Evolutionary conservation across 2,113 vertebrate genomes (phyloP).

Genomic region (Ictalurus punctatus): DNA sequence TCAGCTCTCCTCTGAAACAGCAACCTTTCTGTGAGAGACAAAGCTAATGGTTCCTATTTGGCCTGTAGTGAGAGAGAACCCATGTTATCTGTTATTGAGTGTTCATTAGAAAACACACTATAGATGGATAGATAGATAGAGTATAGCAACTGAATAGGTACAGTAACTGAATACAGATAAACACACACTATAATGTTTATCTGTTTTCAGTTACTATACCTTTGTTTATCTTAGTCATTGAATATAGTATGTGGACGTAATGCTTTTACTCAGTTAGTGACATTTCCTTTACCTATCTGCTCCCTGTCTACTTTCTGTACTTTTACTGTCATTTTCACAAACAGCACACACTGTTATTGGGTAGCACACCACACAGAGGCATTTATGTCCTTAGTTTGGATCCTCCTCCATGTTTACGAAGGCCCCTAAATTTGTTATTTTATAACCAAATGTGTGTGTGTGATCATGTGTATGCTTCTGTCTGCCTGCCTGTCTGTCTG

Average conservation of each 20-base stretch:
- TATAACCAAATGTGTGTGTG: not conserved
- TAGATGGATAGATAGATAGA: too few species aligned
- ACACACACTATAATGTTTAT: too few species aligned
- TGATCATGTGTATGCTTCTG: not conserved
- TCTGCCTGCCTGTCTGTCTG: not conserved
- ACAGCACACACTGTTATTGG: not conserved
- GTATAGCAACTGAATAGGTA: too few species aligned
- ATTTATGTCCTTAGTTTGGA: not conserved
- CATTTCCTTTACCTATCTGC: constrained; percentile 27
- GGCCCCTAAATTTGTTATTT: not conserved
- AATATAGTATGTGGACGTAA: constrained; percentile 10
- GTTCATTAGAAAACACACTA: not conserved
- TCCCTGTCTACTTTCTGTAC: constrained; percentile 24
- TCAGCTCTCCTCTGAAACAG: constrained; percentile 32
- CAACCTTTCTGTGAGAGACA: constrained; percentile 28
- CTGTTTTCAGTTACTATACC: not conserved
- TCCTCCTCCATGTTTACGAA: not conserved
- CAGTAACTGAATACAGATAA: too few species aligned
- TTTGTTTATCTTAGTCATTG: constrained; percentile 22
- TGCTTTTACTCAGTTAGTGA: constrained; percentile 1
- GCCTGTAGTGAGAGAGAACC: not conserved
- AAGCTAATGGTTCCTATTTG: constrained; percentile 11
- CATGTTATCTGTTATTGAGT: not conserved
- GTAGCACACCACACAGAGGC: not conserved
- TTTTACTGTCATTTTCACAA: not conserved